phyloP scores from a whole-genome alignment of 2,888 invertebrate species.

The Torymus auratus region DNA sequence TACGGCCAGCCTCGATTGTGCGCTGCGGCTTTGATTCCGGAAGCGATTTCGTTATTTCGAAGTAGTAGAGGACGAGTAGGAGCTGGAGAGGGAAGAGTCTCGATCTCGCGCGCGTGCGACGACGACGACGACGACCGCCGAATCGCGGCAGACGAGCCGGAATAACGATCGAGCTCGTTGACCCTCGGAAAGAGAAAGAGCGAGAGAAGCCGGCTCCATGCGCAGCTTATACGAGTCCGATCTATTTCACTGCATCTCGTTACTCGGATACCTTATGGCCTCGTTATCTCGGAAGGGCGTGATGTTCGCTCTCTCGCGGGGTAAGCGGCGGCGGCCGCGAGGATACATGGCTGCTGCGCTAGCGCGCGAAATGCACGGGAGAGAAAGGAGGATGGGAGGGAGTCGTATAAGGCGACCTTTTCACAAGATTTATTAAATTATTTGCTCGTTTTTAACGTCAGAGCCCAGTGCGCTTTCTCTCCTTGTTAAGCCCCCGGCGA shows the following conservation, averaged over 20 bases:
- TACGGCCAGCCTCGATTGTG: background rate
- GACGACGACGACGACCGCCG: slow-evolving; percentile 1
- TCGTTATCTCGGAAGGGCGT: slow-evolving; percentile 65
- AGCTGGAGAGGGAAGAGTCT: too few species aligned
- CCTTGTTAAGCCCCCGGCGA: slow-evolving; percentile 6
- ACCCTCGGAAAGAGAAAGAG: slow-evolving; percentile 31
- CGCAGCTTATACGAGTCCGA: slow-evolving; percentile 21
- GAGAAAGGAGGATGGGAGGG: background rate
- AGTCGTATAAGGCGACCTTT: background rate
- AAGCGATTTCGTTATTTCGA: slow-evolving; percentile 33
- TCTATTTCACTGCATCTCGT: slow-evolving; percentile 61
- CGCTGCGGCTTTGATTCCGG: background rate
- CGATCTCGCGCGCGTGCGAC: too few species aligned
- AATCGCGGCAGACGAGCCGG: slow-evolving; percentile 50
- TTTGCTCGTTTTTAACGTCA: slow-evolving; percentile 56
- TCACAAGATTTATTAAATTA: slow-evolving; percentile 63
- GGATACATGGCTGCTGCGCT: background rate
- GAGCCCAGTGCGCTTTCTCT: background rate
- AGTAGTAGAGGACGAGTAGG: background rate
- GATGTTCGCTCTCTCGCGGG: slow-evolving; percentile 7
- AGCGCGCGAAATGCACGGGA: background rate
- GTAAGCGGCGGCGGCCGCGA: background rate
- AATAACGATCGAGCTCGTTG: slow-evolving; percentile 61
- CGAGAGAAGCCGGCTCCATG: slow-evolving; percentile 5
- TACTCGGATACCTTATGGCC: slow-evolving; percentile 66